These are phyloP conservation scores for Drosophila erecta DNA, from an alignment of 1,140 invertebrate genomes.

Conservation along the genomic window DNA sequence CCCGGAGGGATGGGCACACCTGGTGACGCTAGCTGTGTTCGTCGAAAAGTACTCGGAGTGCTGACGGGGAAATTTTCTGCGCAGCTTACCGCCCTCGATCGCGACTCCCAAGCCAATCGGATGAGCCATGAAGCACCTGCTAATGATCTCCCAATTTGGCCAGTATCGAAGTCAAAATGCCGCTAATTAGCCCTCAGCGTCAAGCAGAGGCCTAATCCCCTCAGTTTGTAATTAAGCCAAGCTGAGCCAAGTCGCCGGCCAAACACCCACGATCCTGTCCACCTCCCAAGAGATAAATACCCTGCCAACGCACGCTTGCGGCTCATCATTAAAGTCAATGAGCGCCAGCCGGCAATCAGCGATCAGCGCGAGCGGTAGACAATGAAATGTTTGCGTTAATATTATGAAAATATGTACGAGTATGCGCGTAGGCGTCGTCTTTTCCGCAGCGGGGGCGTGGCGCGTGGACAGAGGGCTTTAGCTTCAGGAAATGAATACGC, in stretches of 20 bases:
- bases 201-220: conserved; percentile 13
- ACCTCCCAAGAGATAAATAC: neutral
- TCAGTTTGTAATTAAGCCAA: conserved; percentile 27
- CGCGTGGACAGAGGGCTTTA: neutral
- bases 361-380: conserved; percentile 19
- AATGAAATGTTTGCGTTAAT: conserved; percentile 51
- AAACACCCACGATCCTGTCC: conserved; percentile 61
- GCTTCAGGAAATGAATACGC: neutral
- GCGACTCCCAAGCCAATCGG: too few relatives aligned
- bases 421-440: conserved; percentile 36
- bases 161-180: conserved; percentile 21
- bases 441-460: conserved; percentile 20
- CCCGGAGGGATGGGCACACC: neutral
- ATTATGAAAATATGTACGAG: conserved; percentile 40
- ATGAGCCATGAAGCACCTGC: neutral
- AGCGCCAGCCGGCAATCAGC: neutral
- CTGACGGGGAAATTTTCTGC: neutral
- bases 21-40: too few relatives aligned
- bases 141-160: conserved; percentile 65
- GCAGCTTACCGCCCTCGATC: too few relatives aligned
- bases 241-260: conserved; percentile 3
- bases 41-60: neutral
- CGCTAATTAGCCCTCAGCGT: conserved; percentile 52
- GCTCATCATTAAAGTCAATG: conserved; percentile 53
- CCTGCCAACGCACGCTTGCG: conserved; percentile 16